Conservation (phyloP, 1,140 invertebrate species). For the Sipha flava region DNA sequence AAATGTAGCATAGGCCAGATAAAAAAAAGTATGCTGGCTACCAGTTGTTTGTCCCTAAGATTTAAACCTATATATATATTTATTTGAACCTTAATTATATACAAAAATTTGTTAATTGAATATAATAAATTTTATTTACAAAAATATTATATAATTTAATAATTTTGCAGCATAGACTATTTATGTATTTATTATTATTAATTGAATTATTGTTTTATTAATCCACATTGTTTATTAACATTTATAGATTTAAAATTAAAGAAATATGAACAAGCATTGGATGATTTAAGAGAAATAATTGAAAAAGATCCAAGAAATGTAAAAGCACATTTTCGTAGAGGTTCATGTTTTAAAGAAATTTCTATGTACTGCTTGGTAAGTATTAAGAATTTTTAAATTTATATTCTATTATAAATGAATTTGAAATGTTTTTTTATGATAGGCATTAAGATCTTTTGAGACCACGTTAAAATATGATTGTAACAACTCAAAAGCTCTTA, state of each 20-base stretch:
- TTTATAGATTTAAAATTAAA: conserved; percentile 8
- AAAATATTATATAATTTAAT: no score
- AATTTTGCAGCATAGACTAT: no score
- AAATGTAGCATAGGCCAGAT: no score
- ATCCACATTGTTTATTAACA: neutral
- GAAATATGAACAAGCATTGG: neutral
- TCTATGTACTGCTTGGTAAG: conserved; percentile 21
- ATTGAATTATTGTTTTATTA: neutral
- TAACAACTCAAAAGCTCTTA: conserved; percentile 2
- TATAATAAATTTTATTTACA: no score
- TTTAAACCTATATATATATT: no score
- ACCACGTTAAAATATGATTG: conserved; percentile 18
- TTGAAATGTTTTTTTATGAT: neutral
- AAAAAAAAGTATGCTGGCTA: no score
- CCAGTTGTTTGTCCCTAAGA: no score
- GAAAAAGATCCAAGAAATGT: conserved; percentile 9
- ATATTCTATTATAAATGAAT: neutral
- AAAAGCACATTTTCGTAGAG: conserved; percentile 27
- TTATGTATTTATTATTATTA: neutral
- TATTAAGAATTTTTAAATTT: neutral
- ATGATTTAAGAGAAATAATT: conserved; percentile 27
- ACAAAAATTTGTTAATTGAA: no score
- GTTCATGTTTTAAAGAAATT: neutral
- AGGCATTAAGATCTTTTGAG: conserved; percentile 27
- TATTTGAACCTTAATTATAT: no score